Percentiles rank a stretch among this genome's conserved stretches.
Evolutionary conservation across 1,140 invertebrate genomes (phyloP).

Genomic region (Aradophagus sp.): DNA sequence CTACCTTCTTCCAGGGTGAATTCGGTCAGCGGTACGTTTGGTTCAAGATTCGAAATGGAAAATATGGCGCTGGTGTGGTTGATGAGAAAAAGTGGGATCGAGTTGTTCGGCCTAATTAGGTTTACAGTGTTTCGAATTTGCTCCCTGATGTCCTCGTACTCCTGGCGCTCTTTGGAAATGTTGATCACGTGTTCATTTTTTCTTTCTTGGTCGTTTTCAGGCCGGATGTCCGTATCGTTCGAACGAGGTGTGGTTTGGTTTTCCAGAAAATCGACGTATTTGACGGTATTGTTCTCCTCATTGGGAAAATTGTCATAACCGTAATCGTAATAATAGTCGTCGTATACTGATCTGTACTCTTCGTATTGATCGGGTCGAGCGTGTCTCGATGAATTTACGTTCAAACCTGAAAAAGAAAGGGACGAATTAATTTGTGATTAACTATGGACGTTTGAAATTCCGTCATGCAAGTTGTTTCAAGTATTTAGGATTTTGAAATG

Average conservation of each 20-base stretch:
- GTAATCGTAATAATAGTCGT: conserved; percentile 46
- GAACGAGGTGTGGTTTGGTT: background rate
- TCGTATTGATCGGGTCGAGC: conserved; percentile 23
- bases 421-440: too few relatives aligned
- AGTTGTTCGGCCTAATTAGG: too few relatives aligned
- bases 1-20: background rate
- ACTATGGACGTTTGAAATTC: too few relatives aligned
- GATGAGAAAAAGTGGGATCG: too few relatives aligned
- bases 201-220: too few relatives aligned
- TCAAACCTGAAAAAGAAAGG: too few relatives aligned
- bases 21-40: background rate
- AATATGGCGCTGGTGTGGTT: background rate
- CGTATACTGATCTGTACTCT: conserved; percentile 44
- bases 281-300: conserved; percentile 18
- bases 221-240: too few relatives aligned
- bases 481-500: too few relatives aligned
- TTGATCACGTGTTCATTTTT: too few relatives aligned
- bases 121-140: too few relatives aligned
- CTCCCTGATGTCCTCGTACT: background rate
- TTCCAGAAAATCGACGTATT: background rate
- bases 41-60: background rate
- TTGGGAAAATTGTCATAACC: conserved; percentile 22
- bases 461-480: too few relatives aligned
- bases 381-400: background rate
- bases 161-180: background rate